Conservation (phyloP, 2,797 vertebrate genomes). For the Mormyrops boulengeri region DNA sequence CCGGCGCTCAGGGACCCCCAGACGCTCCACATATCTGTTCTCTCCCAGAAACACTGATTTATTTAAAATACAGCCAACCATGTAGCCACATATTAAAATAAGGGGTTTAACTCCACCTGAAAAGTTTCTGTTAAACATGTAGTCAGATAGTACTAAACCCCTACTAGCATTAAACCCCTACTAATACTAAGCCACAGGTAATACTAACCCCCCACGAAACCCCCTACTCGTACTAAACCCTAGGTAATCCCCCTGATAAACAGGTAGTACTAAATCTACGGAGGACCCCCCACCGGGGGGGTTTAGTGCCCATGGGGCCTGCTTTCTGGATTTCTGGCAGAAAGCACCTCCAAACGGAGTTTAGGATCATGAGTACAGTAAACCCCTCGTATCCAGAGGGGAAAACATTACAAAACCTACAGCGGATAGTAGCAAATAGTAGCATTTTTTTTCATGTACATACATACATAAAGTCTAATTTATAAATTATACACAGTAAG, state of each 20-base stretch:
- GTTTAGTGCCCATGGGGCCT: no score
- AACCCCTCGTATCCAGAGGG: no score
- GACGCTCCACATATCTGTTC: not conserved
- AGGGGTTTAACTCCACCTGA: not conserved
- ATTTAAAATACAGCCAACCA: not conserved
- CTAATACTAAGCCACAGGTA: no score
- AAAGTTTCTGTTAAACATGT: not conserved
- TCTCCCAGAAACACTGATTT: not conserved
- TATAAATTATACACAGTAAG: not conserved
- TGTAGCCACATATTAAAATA: not conserved
- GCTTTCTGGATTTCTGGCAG: not conserved
- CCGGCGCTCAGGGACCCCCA: not conserved
- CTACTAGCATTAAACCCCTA: not conserved
- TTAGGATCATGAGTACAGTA: not conserved
- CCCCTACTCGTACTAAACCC: not conserved
- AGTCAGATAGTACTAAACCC: not conserved
- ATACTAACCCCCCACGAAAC: no score
- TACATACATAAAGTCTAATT: not conserved
- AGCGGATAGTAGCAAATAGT: not conserved
- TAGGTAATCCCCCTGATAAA: not conserved
- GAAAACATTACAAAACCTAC: not conserved
- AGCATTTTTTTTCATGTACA: not conserved
- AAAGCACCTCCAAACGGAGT: not conserved
- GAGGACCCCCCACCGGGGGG: not conserved
- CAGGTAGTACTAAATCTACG: not conserved